Conservation (phyloP, 2,113 vertebrate species). For the Aix galericulata region DNA sequence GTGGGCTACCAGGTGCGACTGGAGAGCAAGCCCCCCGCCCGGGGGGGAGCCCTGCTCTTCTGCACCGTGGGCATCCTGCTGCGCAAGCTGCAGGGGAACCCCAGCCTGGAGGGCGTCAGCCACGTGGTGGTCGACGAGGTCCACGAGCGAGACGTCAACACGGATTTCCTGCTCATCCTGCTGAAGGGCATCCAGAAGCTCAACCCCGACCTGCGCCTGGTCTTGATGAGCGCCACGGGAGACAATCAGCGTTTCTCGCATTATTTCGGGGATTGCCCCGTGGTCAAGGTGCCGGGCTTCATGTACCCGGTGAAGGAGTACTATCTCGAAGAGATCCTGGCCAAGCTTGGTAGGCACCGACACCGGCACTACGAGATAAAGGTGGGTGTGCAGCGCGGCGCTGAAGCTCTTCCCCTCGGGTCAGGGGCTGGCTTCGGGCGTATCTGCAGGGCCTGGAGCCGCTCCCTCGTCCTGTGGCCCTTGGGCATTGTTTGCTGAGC, state of each 20-base stretch:
- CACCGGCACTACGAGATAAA: slow-evolving; percentile 77
- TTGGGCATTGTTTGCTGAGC: background rate
- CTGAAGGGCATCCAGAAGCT: slow-evolving; percentile 82
- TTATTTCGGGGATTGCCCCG: slow-evolving; percentile 89
- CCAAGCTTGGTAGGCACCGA: slow-evolving; percentile 81
- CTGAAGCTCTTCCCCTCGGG: too few species aligned
- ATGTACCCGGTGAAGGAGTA: slow-evolving; percentile 93
- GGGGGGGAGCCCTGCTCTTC: slow-evolving; percentile 92
- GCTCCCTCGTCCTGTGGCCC: background rate
- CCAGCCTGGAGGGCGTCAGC: slow-evolving; percentile 87
- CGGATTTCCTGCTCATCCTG: slow-evolving; percentile 93
- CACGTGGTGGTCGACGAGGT: slow-evolving; percentile 97
- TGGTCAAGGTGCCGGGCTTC: slow-evolving; percentile 92
- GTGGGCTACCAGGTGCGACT: slow-evolving; percentile 96
- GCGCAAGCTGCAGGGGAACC: slow-evolving; percentile 91
- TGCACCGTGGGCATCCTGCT: slow-evolving; percentile 95
- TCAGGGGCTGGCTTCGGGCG: background rate
- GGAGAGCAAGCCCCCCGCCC: slow-evolving; percentile 86
- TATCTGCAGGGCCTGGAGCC: background rate
- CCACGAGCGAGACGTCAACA: slow-evolving; percentile 95
- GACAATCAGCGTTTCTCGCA: slow-evolving; percentile 88
- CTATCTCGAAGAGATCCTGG: slow-evolving; percentile 91
- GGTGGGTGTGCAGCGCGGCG: background rate
- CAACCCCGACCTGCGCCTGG: slow-evolving; percentile 85
- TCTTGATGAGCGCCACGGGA: slow-evolving; percentile 95